Percentiles rank a stretch among this genome's conserved stretches.
Evolutionary conservation across 2,888 invertebrate species (phyloP).

Genomic region (Morpho helenor): DNA sequence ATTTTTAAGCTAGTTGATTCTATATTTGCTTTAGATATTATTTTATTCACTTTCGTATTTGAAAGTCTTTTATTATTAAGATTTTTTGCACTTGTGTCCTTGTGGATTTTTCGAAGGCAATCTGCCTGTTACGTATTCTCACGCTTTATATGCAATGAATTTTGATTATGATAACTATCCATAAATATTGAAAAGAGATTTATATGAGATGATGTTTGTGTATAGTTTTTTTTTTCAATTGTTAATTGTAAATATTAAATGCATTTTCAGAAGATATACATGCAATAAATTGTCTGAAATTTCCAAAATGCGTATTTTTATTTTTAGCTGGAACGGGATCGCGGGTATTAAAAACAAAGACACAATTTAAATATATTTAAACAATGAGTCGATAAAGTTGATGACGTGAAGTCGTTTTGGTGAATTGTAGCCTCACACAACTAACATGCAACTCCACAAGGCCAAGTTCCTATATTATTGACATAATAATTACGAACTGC

Average conservation of each 20-base stretch:
- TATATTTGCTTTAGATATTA: slow-evolving; percentile 73
- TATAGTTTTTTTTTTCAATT: slow-evolving; percentile 68
- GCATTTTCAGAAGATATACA: slow-evolving; percentile 75
- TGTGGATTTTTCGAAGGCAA: slow-evolving; percentile 69
- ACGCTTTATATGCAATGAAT: slow-evolving; percentile 63
- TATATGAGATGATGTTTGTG: slow-evolving; percentile 59
- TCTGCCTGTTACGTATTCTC: slow-evolving; percentile 64
- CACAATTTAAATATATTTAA: slow-evolving; percentile 23
- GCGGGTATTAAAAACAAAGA: slow-evolving; percentile 38
- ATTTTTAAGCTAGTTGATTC: slow-evolving; percentile 73
- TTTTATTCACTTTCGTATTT: slow-evolving; percentile 70
- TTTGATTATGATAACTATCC: slow-evolving; percentile 61
- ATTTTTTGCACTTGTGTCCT: slow-evolving; percentile 77
- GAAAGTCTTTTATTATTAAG: slow-evolving; percentile 67
- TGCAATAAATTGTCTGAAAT: slow-evolving; percentile 77
- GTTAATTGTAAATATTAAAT: slow-evolving; percentile 74
- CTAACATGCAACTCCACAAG: slow-evolving; percentile 79
- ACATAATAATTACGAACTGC: slow-evolving; percentile 72
- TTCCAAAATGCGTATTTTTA: slow-evolving; percentile 56
- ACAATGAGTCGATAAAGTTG: slow-evolving; percentile 68
- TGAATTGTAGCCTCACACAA: slow-evolving; percentile 73
- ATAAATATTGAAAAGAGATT: slow-evolving; percentile 58
- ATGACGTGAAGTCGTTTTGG: slow-evolving; percentile 72
- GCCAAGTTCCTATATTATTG: slow-evolving; percentile 75
- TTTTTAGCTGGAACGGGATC: slow-evolving; percentile 52